Evolutionary conservation across 2,888 invertebrate genomes (phyloP), one percentile per base, ranked within the genome.

Genomic region (Ophioninae sp.): DNA sequence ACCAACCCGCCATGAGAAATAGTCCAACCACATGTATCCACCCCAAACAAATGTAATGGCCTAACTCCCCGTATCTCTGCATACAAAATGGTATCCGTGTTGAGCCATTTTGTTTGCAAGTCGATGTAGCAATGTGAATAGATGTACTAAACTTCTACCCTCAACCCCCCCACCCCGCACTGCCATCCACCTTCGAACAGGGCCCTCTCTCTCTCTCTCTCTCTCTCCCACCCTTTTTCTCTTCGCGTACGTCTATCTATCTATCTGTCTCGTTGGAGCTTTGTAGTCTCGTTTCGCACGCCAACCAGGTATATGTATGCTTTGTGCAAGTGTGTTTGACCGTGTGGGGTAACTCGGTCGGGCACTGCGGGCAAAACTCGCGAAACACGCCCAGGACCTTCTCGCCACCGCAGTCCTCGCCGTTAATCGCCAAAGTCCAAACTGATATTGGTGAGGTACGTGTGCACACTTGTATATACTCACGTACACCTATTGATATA

Each of bases 361-460:
- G 69, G 73, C 73, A 73, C 83, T 78, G 77, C 73, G 74, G 64
- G 74, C 62, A 74, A 76, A 50, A 83, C 78, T 81, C 80, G 39
- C 57, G 68, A 77, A 77, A 69, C 69, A 77, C 20, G 17, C 50
- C 73, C 77, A 61, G 41, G 17, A n/a, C 67, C 41, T 75, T 72
- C 59, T 61, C 37, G 30, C 61, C 61, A 21, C 50, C 82, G 68
- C 44, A 82, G 68, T 78, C 79, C 83, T 81, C 75, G 80, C 85
- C 87, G 87, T 88, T 88, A 89, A 90, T 88, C 88, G 87, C 85
- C 86, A 87, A 88, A 89, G 86, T 89, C 88, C 88, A 86, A 88
- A 89, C 88, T 88, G 87, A 88, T 89, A 89, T 88, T 88, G 87
- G 87, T 88, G 88, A 86, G 87, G 83, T 77, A 68, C 70, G 39